Evolutionary conservation across 2,888 invertebrate genomes (phyloP), one percentile per base, ranked within the genome.

Genomic region (Acrocera orbiculus): DNA sequence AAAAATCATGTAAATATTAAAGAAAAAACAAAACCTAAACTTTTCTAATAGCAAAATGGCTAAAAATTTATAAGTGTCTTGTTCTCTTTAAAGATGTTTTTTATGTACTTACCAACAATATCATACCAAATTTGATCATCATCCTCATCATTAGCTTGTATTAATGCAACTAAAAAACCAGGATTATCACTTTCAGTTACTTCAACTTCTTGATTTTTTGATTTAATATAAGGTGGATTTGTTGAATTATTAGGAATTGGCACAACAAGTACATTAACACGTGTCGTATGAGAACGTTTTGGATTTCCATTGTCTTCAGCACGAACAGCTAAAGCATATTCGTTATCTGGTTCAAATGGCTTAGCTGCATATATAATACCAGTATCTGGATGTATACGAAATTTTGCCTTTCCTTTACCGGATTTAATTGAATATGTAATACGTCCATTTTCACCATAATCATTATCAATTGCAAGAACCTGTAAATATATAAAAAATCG

Each of bases 81-180:
- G n/a, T n/a, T n/a, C n/a, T n/a, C n/a, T n/a, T n/a, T n/a, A n/a
- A n/a, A n/a, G n/a, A n/a, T n/a, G n/a, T n/a, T n/a, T n/a, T n/a
- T n/a, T n/a, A n/a, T n/a, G n/a, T n/a, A 64, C 76, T 64, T 57
- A 83, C 82, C 79, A 38, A 76, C 71, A 42, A 96, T 92, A 50
- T 82, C 79, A 59, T 81, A 95, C 82, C 89, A 93, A 44, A 96
- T 65, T 38, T 74, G 67, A 54, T 92, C 86, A 27, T 74, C 75
- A 53, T 93, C 92, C 34, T 75, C 73, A 61, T 93, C 92, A 25
- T 66, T 63, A 5, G 90, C 92, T 51, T 83, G 79, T 48, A 93
- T 69, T 39, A 86, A 70, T 31, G 82, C 73, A 3, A 95, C 82
- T 43, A 87, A 67, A 60, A 80, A 83, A 16, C 90, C 90, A 23